Evolutionary conservation across 2,113 vertebrate species (phyloP).

Genomic region (Atherinomorus stipes): DNA sequence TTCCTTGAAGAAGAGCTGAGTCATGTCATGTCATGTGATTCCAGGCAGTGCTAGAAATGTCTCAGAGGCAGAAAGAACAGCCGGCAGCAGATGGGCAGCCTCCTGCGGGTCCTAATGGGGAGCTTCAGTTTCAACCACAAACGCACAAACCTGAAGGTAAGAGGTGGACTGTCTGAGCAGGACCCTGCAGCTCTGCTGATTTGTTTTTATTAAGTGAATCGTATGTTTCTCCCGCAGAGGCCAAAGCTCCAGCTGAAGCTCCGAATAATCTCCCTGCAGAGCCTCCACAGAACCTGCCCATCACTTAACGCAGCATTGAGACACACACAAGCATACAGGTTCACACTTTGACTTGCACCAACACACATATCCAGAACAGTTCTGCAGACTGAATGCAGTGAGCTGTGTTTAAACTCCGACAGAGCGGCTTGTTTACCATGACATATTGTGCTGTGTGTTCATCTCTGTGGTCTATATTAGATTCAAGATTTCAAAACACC

Average conservation of each 20-base stretch:
- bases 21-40: neutral
- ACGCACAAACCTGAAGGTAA: conserved; percentile 64
- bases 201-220: neutral
- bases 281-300: conserved; percentile 83
- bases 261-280: conserved; percentile 78
- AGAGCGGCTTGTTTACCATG: conserved; percentile 19
- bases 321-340: conserved; percentile 35
- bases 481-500: conserved; percentile 52
- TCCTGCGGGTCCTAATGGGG: conserved; percentile 79
- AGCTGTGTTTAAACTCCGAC: conserved; percentile 23
- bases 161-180: conserved; percentile 17
- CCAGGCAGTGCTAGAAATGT: conserved; percentile 90
- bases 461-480: conserved; percentile 65
- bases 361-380: conserved; percentile 29
- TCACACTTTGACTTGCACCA: conserved; percentile 40
- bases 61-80: conserved; percentile 87
- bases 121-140: conserved; percentile 82
- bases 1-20: no score
- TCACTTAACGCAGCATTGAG: conserved; percentile 47
- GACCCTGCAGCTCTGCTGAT: no score
- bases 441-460: conserved; percentile 51
- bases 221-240: conserved; percentile 50
- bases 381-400: conserved; percentile 1
- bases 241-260: conserved; percentile 64
- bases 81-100: conserved; percentile 66